Percentiles rank a stretch among this genome's conserved stretches.
phyloP scores from a whole-genome alignment of 2,888 invertebrate species.

The Aphelenchoides bicaudatus region DNA sequence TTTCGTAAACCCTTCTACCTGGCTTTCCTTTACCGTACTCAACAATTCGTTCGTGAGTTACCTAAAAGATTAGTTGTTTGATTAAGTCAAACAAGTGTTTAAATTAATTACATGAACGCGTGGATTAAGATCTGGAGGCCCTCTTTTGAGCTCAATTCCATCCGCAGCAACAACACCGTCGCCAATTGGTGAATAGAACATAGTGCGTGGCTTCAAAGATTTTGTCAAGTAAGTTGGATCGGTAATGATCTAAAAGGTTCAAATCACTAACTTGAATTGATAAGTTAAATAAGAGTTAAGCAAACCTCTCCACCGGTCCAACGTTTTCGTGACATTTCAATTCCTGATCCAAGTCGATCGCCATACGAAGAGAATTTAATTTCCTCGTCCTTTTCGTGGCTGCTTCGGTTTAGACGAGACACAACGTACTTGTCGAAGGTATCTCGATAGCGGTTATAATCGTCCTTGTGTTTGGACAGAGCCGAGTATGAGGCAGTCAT shows the following conservation, averaged over 20 bases:
- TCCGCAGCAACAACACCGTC: conserved; percentile 41
- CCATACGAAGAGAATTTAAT: conserved; percentile 55
- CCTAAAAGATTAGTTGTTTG: too few relatives aligned
- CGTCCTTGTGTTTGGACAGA: conserved; percentile 43
- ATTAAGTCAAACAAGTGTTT: neutral
- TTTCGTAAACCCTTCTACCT: conserved; percentile 52
- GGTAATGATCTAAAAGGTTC: conserved; percentile 43
- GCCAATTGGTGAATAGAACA: conserved; percentile 59
- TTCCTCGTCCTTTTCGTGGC: conserved; percentile 35
- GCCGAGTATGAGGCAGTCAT: conserved; percentile 47
- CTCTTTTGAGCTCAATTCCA: conserved; percentile 40
- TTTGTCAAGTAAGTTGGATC: conserved; percentile 46
- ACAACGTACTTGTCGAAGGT: conserved; percentile 48
- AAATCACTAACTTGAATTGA: neutral
- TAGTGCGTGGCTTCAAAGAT: conserved; percentile 48
- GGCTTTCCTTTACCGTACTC: conserved; percentile 52
- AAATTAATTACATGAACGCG: conserved; percentile 48
- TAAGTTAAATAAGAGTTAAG: neutral
- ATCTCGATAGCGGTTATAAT: conserved; percentile 59
- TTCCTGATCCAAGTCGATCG: conserved; percentile 55
- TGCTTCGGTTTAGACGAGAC: conserved; percentile 1
- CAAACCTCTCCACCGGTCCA: conserved; percentile 58
- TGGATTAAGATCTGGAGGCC: conserved; percentile 52
- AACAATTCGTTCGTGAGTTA: conserved; percentile 41
- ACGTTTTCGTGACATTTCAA: conserved; percentile 48